Evolutionary conservation across 2,888 invertebrate species (phyloP).

Genomic region (Drosophila mulleri): DNA sequence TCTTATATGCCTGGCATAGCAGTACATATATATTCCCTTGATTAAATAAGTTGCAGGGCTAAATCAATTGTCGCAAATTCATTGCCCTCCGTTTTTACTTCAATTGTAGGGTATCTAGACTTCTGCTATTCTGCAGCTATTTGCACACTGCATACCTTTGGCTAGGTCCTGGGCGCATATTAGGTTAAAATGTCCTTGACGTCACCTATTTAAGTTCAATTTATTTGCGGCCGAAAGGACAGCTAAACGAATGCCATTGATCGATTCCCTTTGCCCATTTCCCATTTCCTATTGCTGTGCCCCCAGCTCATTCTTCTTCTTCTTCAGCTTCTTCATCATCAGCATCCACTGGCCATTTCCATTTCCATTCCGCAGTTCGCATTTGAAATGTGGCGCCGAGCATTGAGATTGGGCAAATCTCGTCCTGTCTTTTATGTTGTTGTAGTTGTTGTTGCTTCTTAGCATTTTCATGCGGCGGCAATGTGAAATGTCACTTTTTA

Average conservation of each 20-base stretch:
- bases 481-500: constrained; percentile 75
- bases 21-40: background rate
- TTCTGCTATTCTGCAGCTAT: background rate
- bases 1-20: too few species aligned
- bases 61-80: background rate
- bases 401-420: constrained; percentile 71
- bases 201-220: constrained; percentile 78
- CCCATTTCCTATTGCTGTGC: constrained; percentile 7
- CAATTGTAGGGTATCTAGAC: constrained; percentile 11
- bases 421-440: constrained; percentile 58
- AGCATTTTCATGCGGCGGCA: constrained; percentile 56
- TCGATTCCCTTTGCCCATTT: constrained; percentile 57
- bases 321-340: background rate
- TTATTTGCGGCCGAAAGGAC: constrained; percentile 69
- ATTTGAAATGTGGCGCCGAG: constrained; percentile 52
- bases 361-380: constrained; percentile 31
- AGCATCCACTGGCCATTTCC: constrained; percentile 9
- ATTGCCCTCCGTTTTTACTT: background rate
- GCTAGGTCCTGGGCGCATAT: constrained; percentile 48
- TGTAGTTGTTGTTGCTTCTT: constrained; percentile 28
- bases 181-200: constrained; percentile 73
- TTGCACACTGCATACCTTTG: constrained; percentile 33
- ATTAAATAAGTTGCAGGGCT: background rate
- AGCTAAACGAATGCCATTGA: constrained; percentile 67
- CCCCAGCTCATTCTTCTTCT: background rate